phyloP scores from a whole-genome alignment of 2,888 invertebrate species.

The Macrosoma leucophasiata region DNA sequence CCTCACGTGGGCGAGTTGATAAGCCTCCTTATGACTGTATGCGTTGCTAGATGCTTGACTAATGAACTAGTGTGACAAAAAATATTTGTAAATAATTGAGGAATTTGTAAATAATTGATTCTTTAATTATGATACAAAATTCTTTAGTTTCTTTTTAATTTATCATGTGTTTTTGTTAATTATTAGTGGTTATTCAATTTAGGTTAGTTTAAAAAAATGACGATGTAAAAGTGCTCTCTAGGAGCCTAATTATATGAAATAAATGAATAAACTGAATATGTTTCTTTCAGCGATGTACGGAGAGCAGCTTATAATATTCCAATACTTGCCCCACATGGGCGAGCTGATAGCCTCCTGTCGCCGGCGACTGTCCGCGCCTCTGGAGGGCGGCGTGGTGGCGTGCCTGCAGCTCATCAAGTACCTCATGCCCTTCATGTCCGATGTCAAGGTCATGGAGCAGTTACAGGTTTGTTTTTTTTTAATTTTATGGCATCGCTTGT shows the following conservation, averaged over 20 bases:
- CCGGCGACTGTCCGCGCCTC: slow-evolving; percentile 84
- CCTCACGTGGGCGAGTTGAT: slow-evolving; percentile 92
- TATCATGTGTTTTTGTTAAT: no score
- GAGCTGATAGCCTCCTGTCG: slow-evolving; percentile 89
- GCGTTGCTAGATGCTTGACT: slow-evolving; percentile 90
- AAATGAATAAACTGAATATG: no score
- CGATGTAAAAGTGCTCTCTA: no score
- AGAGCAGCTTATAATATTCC: slow-evolving; percentile 89
- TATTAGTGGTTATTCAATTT: no score
- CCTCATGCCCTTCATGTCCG: slow-evolving; percentile 87
- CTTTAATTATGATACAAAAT: no score
- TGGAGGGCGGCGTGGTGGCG: slow-evolving; percentile 93
- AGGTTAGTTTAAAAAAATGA: no score
- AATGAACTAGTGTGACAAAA: no score
- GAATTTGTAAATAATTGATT: no score
- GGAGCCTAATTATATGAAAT: no score
- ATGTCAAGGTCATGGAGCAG: slow-evolving; percentile 90
- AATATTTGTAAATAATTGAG: no score
- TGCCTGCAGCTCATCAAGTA: slow-evolving; percentile 87
- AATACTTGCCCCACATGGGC: slow-evolving; percentile 92
- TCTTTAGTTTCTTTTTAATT: no score
- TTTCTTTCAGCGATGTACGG: slow-evolving; percentile 83
- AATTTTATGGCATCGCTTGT: no score
- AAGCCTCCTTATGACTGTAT: slow-evolving; percentile 86
- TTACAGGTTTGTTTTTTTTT: slow-evolving; percentile 77